Conservation (phyloP, 2,888 invertebrate species). For the Leucoma salicis region DNA sequence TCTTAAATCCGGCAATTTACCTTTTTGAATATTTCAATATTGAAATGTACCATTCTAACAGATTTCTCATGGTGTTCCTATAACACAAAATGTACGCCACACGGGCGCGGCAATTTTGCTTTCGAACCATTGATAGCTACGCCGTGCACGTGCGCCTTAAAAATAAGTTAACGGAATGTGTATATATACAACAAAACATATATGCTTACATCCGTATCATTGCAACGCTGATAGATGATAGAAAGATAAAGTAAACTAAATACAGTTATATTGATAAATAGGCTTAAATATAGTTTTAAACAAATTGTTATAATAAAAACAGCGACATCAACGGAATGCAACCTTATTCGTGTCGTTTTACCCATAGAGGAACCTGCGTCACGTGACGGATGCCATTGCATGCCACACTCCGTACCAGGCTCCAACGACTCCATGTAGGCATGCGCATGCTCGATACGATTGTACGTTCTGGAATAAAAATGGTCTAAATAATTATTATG, state of each 20-base stretch:
- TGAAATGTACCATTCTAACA: constrained; percentile 3
- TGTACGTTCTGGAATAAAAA: constrained; percentile 30
- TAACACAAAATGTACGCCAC: no score
- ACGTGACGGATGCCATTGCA: constrained; percentile 52
- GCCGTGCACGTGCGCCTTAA: no score
- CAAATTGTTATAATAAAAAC: constrained; percentile 1
- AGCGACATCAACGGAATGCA: constrained; percentile 37
- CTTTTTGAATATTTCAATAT: constrained; percentile 40
- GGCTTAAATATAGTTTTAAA: no score
- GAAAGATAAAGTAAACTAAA: no score
- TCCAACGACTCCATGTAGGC: constrained; percentile 57
- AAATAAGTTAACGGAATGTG: no score
- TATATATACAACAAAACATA: no score
- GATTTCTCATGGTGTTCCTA: not conserved
- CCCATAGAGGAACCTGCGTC: constrained; percentile 57
- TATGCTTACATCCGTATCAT: no score
- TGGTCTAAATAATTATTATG: constrained; percentile 38
- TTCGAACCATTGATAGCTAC: no score
- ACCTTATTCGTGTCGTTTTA: constrained; percentile 53
- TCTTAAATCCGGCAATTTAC: constrained; percentile 42
- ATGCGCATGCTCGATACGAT: constrained; percentile 54
- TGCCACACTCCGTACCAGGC: constrained; percentile 68
- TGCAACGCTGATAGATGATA: no score
- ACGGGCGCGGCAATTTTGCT: no score
- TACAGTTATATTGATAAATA: no score